Conservation (phyloP, 2,113 vertebrate species). For the Tupaia tana region DNA sequence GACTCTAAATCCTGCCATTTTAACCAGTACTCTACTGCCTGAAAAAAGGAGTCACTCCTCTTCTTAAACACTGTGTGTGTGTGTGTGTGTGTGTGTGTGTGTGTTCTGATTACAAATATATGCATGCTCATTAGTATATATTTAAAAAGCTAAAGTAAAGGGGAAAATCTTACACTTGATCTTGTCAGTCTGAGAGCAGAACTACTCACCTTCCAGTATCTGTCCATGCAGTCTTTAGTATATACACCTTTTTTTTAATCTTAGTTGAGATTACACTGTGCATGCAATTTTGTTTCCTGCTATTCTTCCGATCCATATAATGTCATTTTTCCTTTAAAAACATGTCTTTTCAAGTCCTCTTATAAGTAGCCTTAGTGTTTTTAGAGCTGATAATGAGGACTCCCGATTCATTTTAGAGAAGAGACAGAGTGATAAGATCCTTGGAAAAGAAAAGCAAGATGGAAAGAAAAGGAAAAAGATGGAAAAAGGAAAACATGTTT, state of each 20-base stretch:
- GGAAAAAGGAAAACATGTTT: not conserved
- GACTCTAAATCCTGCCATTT: slow-evolving; percentile 9
- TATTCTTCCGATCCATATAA: slow-evolving; percentile 31
- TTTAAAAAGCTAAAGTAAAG: slow-evolving; percentile 14
- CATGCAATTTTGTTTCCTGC: slow-evolving; percentile 21
- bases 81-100: not conserved
- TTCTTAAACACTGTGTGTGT: not conserved
- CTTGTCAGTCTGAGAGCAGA: not conserved
- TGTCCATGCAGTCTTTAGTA: not conserved
- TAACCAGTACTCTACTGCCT: not conserved
- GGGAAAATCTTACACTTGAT: not conserved
- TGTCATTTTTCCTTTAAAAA: slow-evolving; percentile 51
- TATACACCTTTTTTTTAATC: slow-evolving; percentile 6
- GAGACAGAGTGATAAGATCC: slow-evolving; percentile 41
- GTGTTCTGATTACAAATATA: not conserved
- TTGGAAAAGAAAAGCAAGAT: slow-evolving; percentile 36
- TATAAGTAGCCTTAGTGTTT: slow-evolving; percentile 18
- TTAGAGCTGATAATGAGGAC: not conserved
- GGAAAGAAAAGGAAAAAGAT: not conserved
- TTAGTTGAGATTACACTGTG: slow-evolving; percentile 21
- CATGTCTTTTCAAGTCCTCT: not conserved
- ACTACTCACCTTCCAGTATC: not conserved
- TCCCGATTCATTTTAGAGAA: slow-evolving; percentile 26
- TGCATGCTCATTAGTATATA: not conserved
- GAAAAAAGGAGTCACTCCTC: not conserved